Evolutionary conservation across 2,888 invertebrate species (phyloP), one percentile per base, ranked within the genome.

Genomic region (Machimus atricapillus): DNA sequence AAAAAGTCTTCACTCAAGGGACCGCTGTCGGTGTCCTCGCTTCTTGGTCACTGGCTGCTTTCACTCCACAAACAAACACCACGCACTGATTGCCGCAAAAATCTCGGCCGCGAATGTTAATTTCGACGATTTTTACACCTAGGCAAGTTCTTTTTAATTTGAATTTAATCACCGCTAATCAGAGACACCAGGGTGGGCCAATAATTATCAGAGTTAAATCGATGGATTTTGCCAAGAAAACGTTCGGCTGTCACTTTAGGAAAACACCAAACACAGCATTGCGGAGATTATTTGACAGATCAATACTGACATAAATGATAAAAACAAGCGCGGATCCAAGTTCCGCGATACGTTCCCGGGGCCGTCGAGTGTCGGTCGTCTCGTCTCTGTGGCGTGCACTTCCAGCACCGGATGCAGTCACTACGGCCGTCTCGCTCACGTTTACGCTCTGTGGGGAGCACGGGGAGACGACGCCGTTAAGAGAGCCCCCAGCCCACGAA

Each of bases 251-350:
- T 85, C 85, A 85, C 19, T 58, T 40, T 31, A 86, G 79, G 56
- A 87, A 86, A 79, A 85, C 79, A 86, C 86, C 85, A 87, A 85
- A 87, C 86, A 87, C 82, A 88, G 89, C 89, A 89, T 89, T 89
- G 89, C 89, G 88, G 88, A 88, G 66, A 86, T 86, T 87, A 88
- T 89, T 89, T 89, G 89, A 89, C 89, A 89, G 89, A 89, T 89
- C 89, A 89, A 89, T 89, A 89, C 88, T 89, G 88, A 88, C 88
- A 88, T 76, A 85, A 85, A 76, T 86, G 76, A 86, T 56, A 86
- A 86, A 87, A 88, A 88, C 74, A 87, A 87, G 58, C 83, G 74
- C 83, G 58, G 87, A 83, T 27, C 23, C 81, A 86, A 87, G 87
- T 74, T 87, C 23, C 78, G 73, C 46, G 58, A 37, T 79, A 79